Conservation (phyloP, 1,140 invertebrate species). For the Ditylenchus dipsaci region DNA sequence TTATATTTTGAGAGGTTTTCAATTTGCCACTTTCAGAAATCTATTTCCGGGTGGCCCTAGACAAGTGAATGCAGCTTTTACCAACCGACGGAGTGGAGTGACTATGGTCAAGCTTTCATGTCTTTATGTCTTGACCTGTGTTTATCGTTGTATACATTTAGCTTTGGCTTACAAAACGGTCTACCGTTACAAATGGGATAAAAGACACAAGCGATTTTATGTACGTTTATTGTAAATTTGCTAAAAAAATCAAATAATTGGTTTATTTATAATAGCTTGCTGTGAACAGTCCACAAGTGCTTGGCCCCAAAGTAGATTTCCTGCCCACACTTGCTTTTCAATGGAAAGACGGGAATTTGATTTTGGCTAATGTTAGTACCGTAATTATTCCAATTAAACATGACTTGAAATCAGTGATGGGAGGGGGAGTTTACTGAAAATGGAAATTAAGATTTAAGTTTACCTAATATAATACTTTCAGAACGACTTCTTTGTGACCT, state of each 20-base stretch:
- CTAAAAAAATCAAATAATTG: not conserved
- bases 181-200: conserved; percentile 34
- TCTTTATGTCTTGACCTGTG: too few species aligned
- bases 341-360: conserved; percentile 41
- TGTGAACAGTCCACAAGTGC: conserved; percentile 30
- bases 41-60: conserved; percentile 32
- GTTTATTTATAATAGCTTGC: conserved; percentile 19
- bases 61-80: conserved; percentile 37
- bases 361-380: conserved; percentile 31
- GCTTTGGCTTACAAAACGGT: conserved; percentile 28
- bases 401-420: too few species aligned
- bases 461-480: not conserved
- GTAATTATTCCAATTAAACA: too few species aligned
- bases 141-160: too few species aligned
- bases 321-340: conserved; percentile 32
- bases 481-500: not conserved
- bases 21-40: conserved; percentile 22
- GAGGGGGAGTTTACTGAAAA: too few species aligned
- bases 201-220: conserved; percentile 31
- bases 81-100: conserved; percentile 27
- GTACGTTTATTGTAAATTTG: conserved; percentile 18
- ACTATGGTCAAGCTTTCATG: conserved; percentile 6
- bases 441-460: not conserved
- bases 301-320: conserved; percentile 27
- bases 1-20: too few species aligned